Evolutionary conservation across 2,113 vertebrate genomes (phyloP), one percentile per base, ranked within the genome.

Genomic region (Otolemur garnettii): DNA sequence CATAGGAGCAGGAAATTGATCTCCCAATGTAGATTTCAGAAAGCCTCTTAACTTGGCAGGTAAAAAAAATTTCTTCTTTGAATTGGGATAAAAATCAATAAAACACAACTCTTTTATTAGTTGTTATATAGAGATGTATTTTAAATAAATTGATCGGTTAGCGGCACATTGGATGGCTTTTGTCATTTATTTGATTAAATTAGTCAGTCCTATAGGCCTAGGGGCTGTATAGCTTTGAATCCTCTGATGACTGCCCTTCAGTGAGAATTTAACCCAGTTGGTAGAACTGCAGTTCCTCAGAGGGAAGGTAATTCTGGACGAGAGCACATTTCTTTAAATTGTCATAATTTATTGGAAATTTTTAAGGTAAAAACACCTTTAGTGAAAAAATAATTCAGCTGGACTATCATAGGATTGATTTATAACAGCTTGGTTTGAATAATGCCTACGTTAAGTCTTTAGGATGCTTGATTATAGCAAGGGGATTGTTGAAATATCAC

Each of bases 341-440:
- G 80, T 91, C 81, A 93, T 69, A 96, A 35, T 96, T 93, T 94
- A 94, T 88, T 82, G 82, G 94, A 96, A 97, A 97, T 87, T 60
- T 55, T 55, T 88, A 95, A 93, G 88, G 68, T 96, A 74, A 80
- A 95, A 80, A 66, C 33, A 60, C 87, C 91, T 96, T 81, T n/a
- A 92, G 92, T 97, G 97, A 93, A 96, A 83, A 96, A 86, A 95
- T 96, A 95, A 96, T 96, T 96, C 94, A 95, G 57, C 28, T 97
- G 68, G 82, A 94, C 94, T 95, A 89, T 30, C 64, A 87, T 83
- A 95, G 78, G 74, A 96, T 53, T 95, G 88, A 94, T 78, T 96
- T 93, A 97, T 96, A 97, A 86, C 77, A 94, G 64, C 28, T 62
- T 97, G 64, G 94, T 97, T 97, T 97, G 92, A 97, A 95, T 97